Base-by-base conservation (phyloP, 2,888 invertebrate species). In the Dione juno region DNA sequence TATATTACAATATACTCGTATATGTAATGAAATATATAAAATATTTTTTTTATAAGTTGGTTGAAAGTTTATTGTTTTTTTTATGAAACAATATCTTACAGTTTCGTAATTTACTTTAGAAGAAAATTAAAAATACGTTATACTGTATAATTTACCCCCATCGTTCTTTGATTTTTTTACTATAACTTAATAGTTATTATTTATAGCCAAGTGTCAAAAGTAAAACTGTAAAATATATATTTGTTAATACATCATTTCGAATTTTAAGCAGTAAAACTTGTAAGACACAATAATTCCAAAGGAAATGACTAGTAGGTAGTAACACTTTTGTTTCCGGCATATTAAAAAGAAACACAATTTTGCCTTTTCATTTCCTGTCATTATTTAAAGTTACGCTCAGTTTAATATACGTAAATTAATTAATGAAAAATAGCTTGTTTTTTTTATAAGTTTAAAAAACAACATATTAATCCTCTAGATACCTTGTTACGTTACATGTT, bases 361-460 rank as follows among this genome's bases (percentile, higher is more conserved):
- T 40, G 67, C 19, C 52, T 45, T 35, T 40, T 58, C 53, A 69
- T 63, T 69, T 69, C 63, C 68, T 45, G 68, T 57, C 54, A 54
- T 69, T 69, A 63, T 64, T 16, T n/a, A 54, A 68, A n/a, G 50
- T 53, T 45, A 61, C 53, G 52, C 37, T 52, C 10, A 48, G 37
- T 54, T 64, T 14, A 40, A 11, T 35, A 53, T 37, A 43, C 35
- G 21, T 37, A n/a, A 53, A 43, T 64, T 21, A 21, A 14, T 57
- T 21, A 28, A 35, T 41, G 3, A 40, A 16, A 16, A 11, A 37
- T 54, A 35, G 35, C 8, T 54, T 37, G 35, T 50, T 50, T 10
- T 6, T n/a, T 5, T 50, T 19, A 19, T 11, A 50, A 11, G 11
- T 6, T 11, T 11, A 50, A 50, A 50, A 10, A 50, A 6, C 19